Base-by-base conservation (phyloP, 2,888 invertebrate genomes). In the Microctonus aethiopoides region DNA sequence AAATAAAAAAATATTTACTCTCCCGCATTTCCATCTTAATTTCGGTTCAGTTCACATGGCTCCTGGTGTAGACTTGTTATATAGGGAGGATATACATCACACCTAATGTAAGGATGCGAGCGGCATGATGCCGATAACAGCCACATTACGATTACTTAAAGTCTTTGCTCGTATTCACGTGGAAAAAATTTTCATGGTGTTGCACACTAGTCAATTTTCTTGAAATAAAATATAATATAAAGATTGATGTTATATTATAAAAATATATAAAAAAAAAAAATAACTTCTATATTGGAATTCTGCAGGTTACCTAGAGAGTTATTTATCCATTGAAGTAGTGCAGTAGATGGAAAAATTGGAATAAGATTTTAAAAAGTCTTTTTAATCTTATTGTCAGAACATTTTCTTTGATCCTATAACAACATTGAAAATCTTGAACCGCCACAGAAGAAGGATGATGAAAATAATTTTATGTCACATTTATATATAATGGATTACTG, bases 81-180 rank as follows among this genome's bases (percentile, higher is more conserved):
- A n/a, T 6, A 16, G n/a, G 5, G 41, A 5, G 6, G 16, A 46
- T 46, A 46, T 46, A 20, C 9, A 46, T 16, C 46, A 46, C 16
- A 46, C 56, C 24, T 65, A 32, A 54, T 65, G 26, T 41, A 26
- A 36, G 24, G 56, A 56, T 56, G 36, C 22, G 29, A 52, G 46
- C 46, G 52, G 22, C 24, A 34, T 63, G 63, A 63, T 63, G 52
- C 63, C 52, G 32, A 52, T 63, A 63, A 24, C 63, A 63, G 46
- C 63, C 34, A 34, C 52, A 63, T 51, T 51, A 20, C 32, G 32
- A 63, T 63, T 22, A 34, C 63, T 51, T 20, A 29, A 61, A 52
- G 52, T 52, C 52, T 34, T 63, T 16, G 6, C 9, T 34, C 32
- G 51, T 52, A 34, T 52, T 34, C 46, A 13, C 52, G 29, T 9